Evolutionary conservation across 1,140 invertebrate species (phyloP), one percentile per base, ranked within the genome.

Genomic region (Thaumatotibia leucotreta): DNA sequence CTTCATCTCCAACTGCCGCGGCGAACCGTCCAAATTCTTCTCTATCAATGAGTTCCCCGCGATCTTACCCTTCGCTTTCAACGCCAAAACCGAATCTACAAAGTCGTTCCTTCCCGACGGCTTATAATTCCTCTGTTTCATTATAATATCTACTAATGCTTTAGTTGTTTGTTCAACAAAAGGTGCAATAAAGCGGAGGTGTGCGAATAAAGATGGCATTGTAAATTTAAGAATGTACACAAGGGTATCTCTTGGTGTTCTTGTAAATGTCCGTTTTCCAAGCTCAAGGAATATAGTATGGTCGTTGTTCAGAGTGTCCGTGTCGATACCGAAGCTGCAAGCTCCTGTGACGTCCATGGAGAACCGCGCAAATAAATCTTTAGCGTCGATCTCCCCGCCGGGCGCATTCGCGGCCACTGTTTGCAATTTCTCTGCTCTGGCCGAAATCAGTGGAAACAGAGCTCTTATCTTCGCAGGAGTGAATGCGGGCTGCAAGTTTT

Each of bases 401-500:
- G 8, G 1, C 11, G 6, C n/a, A 9, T 2, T 3, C 17, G 1
- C 2, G 76, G 92, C 31, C 65, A 78, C 39, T 3, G 64, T 54
- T 8, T 78, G 74, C 8, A 93, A 67, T 29, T 90, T 76, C 0
- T 83, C 24, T 0, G 68, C 73, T 10, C 92, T 83, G 8, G 78
- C 39, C 0, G 75, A 5, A 67, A 93, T 83, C 0, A 84, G 64
- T 0, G 84, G 74, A 66, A 86, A 88, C 86, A 93, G 93, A n/a
- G 79, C 76, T 74, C 89, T 92, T 61, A 94, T 85, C 79, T 93
- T 93, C n/a, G 84, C 83, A 3, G 88, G 79, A 3, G 92, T 92
- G 75, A 94, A 94, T 2, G 91, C 91, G 4, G 93, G 93, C n/a
- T 91, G 92, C 45, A 93, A 77, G 62, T 93, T 92, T 11, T 76